Conservation (phyloP, 2,797 vertebrate species). For the Artibeus lituratus region DNA sequence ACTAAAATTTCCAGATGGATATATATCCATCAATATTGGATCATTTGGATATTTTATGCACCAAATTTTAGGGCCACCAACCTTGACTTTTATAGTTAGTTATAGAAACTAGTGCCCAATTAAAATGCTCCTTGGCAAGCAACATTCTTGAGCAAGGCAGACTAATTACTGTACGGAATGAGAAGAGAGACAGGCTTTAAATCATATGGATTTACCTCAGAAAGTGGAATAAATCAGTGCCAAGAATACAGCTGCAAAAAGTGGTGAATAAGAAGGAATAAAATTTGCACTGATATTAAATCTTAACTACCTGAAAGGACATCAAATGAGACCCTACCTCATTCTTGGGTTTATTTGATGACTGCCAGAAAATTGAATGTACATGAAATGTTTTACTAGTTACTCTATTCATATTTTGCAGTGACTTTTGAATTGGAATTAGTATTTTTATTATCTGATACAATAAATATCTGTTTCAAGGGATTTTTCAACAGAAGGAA, state of each 20-base stretch:
- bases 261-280: neutral
- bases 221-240: neutral
- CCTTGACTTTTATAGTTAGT: slow-evolving; percentile 44
- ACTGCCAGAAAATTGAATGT: neutral
- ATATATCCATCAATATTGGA: neutral
- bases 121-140: slow-evolving; percentile 17
- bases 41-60: neutral
- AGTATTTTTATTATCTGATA: neutral
- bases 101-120: neutral
- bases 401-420: neutral
- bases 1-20: neutral
- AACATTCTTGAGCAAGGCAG: neutral
- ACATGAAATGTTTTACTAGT: neutral
- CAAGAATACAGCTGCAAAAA: neutral
- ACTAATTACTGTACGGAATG: neutral
- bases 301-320: neutral
- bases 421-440: neutral
- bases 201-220: neutral
- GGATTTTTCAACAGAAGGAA: neutral
- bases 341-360: neutral
- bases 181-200: neutral
- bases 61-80: neutral
- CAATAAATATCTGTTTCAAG: neutral
- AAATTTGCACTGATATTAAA: neutral
- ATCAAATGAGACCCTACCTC: neutral